phyloP scores from a whole-genome alignment of 2,113 vertebrate species.

The Epinephelus cyanopodus region DNA sequence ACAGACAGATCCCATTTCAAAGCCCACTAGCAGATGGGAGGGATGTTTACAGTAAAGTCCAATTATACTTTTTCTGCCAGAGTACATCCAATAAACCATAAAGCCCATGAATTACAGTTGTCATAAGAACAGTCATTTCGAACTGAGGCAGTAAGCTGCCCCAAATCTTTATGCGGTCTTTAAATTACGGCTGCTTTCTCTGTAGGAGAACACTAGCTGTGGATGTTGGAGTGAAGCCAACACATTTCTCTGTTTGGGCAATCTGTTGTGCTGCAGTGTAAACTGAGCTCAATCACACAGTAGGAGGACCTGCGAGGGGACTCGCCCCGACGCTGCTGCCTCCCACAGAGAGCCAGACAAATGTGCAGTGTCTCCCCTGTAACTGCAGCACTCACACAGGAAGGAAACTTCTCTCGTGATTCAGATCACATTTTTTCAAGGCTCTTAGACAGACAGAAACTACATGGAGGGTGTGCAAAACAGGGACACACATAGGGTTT shows the following conservation, averaged over 20 bases:
- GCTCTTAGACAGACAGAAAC: not conserved
- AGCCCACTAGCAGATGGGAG: constrained; percentile 31
- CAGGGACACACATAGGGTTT: too few relatives aligned
- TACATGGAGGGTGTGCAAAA: too few relatives aligned
- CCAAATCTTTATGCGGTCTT: constrained; percentile 34
- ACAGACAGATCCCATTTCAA: constrained; percentile 51
- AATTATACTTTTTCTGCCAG: constrained; percentile 46
- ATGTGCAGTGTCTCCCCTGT: not conserved
- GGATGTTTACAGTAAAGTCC: constrained; percentile 66
- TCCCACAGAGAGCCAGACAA: not conserved
- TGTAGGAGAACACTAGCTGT: constrained; percentile 37
- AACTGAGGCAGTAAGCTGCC: constrained; percentile 25
- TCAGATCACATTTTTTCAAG: not conserved
- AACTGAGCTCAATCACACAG: constrained; percentile 15
- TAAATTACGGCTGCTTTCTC: constrained; percentile 42
- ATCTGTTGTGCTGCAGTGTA: constrained; percentile 35
- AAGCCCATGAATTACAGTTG: constrained; percentile 54
- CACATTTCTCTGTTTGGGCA: constrained; percentile 29
- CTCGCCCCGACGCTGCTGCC: not conserved
- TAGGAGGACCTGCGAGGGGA: not conserved
- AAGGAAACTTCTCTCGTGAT: not conserved
- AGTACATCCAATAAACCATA: constrained; percentile 57
- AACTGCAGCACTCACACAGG: not conserved
- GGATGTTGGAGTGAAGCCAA: constrained; percentile 44
- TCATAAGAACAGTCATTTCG: constrained; percentile 54